Base-by-base conservation (phyloP, 2,113 vertebrate species). In the Silurus asotus region DNA sequence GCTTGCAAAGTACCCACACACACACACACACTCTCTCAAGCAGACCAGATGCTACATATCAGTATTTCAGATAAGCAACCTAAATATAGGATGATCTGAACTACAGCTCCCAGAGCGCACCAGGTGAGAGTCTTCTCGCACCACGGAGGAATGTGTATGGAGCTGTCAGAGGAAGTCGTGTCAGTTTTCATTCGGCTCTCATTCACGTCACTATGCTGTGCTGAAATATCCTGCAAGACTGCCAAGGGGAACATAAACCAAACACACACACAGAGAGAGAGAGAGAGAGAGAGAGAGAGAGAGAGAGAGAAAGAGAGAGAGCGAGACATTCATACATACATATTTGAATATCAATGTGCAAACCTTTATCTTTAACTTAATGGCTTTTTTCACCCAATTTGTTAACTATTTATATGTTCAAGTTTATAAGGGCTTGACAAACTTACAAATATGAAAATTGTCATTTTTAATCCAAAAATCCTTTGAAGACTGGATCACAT, bases 41-140 rank as follows among this genome's bases (percentile, higher is more conserved):
- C 20, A 72, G 56, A 79, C 88, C 55, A 65, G 23, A 84, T 48
- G 3, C 65, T 15, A 28, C 37, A 8, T 65, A 78, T 56, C 45
- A 62, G 15, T 81, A 61, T 49, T 77, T 83, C n/a, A 80, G 80
- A 67, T 13, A 25, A 84, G 55, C 75, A 25, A 85, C 74, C 83
- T 81, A 55, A 83, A 67, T 83, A 82, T 55, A 49, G 77, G 58
- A 84, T 37, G 81, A 8, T 48, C 51, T 23, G 25, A 81, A 88
- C 87, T 88, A 75, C 88, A 86, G 69, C 81, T 82, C 86, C 85
- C 84, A 84, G 78, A 85, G 65, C 69, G 56, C 85, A 86, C 78
- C 55, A n/a, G 28, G 74, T 23, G 56, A 61, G 13, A 8, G 13
- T 25, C 37, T 65, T 67, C 55, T 58, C 75, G 25, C 55, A 78